phyloP scores from a whole-genome alignment of 2,113 vertebrate genomes.

The Speoplatyrhinus poulsoni region DNA sequence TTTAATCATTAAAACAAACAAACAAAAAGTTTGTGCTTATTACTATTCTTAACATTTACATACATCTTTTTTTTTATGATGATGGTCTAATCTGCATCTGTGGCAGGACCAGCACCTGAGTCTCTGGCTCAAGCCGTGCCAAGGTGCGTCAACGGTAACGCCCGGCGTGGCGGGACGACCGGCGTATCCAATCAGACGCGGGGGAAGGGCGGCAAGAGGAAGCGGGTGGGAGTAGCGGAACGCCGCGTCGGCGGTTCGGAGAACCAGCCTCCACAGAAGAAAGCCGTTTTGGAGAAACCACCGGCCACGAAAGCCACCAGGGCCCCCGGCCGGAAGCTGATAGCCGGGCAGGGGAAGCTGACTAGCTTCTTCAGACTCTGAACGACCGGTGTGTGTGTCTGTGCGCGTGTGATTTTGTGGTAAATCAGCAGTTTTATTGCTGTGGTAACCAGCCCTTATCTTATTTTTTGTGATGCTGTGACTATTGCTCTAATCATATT shows the following conservation, averaged over 20 bases:
- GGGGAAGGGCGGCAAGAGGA: constrained; percentile 80
- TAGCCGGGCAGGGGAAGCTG: constrained; percentile 87
- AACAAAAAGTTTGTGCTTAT: not conserved
- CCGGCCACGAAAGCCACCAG: constrained; percentile 67
- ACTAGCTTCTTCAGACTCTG: constrained; percentile 87
- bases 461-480: not conserved
- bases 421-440: not conserved
- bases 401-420: too few relatives aligned
- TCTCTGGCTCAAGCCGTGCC: constrained; percentile 51
- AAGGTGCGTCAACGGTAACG: constrained; percentile 81
- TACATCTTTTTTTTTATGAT: too few relatives aligned
- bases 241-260: constrained; percentile 67
- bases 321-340: constrained; percentile 77
- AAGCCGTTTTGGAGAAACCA: constrained; percentile 58
- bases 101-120: constrained; percentile 56
- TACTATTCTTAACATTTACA: constrained; percentile 30
- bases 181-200: constrained; percentile 55
- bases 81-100: too few relatives aligned
- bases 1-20: too few relatives aligned
- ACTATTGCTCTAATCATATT: not conserved
- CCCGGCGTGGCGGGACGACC: constrained; percentile 57
- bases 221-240: constrained; percentile 76
- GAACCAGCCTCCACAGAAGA: constrained; percentile 79
- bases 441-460: not conserved
- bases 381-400: constrained; percentile 3